These are phyloP conservation scores for Pipra filicauda DNA, from an alignment of 2,113 vertebrate genomes.

Conservation along the genomic window DNA sequence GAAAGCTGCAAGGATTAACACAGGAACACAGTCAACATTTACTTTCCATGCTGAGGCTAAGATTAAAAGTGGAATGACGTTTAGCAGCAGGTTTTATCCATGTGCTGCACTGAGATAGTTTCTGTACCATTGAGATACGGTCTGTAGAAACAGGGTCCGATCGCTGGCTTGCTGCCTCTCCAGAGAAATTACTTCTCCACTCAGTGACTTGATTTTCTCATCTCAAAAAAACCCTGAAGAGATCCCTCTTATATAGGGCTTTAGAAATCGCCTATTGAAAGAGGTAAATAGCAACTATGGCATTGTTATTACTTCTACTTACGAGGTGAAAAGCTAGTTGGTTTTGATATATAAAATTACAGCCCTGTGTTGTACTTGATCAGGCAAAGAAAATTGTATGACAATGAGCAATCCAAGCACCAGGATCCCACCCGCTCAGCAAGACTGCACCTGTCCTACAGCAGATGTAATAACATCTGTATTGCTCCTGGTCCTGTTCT, in stretches of 20 bases:
- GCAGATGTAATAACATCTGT: slow-evolving; percentile 41
- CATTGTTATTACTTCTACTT: not conserved
- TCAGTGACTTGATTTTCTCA: not conserved
- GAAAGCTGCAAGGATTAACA: slow-evolving; percentile 80
- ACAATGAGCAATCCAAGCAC: not conserved
- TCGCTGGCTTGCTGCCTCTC: not conserved
- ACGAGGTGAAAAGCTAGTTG: not conserved
- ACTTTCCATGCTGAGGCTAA: not conserved
- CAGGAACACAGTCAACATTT: not conserved
- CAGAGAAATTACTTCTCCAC: not conserved
- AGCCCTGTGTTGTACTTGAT: not conserved
- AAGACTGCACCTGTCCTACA: not conserved
- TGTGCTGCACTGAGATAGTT: not conserved
- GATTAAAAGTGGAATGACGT: not conserved
- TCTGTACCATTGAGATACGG: accelerated
- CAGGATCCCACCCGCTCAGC: not conserved
- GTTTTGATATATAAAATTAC: not conserved
- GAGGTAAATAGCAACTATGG: not conserved
- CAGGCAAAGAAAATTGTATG: not conserved
- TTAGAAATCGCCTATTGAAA: not conserved
- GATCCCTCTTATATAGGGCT: not conserved
- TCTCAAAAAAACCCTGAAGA: not conserved
- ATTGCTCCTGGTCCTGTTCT: not conserved
- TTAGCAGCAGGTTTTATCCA: not conserved
- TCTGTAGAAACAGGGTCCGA: not conserved